Evolutionary conservation across 2,797 vertebrate genomes (phyloP).

Genomic region (Spinibarbus caldwelli): DNA sequence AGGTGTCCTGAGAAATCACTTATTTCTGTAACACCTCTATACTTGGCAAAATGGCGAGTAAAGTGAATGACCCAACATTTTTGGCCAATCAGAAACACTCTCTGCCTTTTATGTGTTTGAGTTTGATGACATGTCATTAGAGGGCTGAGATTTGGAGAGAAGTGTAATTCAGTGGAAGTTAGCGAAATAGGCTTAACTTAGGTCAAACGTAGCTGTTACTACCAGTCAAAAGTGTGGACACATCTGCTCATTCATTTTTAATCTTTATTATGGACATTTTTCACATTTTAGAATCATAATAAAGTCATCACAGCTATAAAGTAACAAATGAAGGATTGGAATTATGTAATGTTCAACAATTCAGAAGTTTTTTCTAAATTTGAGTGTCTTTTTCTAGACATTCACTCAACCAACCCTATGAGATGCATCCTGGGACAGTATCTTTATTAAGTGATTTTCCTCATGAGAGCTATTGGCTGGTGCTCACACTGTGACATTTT

Average conservation of each 20-base stretch:
- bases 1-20: neutral
- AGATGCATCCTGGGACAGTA: neutral
- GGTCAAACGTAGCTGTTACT: neutral
- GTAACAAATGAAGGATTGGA: neutral
- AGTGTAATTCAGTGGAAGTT: neutral
- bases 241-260: neutral
- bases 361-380: neutral
- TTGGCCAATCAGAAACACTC: neutral
- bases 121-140: neutral
- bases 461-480: constrained; percentile 5
- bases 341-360: neutral
- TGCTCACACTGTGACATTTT: constrained; percentile 1
- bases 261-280: neutral
- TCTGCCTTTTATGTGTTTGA: neutral
- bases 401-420: neutral
- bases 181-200: neutral
- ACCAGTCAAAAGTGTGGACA: neutral
- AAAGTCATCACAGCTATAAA: neutral
- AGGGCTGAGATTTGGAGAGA: neutral
- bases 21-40: neutral
- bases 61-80: neutral
- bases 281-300: neutral
- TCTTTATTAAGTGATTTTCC: neutral
- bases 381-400: neutral
- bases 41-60: neutral